Evolutionary conservation across 2,797 vertebrate genomes (phyloP).

Genomic region (Catharus ustulatus): DNA sequence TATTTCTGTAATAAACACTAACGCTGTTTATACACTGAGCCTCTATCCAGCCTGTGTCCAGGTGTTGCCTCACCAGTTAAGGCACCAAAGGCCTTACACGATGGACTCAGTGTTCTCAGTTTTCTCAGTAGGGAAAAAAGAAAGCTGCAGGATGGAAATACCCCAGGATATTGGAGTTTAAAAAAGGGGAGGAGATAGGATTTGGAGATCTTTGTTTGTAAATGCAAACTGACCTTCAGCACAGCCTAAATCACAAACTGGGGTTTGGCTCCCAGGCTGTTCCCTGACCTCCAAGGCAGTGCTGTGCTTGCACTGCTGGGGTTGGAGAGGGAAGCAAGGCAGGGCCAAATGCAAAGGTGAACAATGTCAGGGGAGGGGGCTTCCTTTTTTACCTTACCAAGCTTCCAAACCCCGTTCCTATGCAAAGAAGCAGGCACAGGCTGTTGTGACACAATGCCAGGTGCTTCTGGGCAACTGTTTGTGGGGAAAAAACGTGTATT

Average conservation of each 20-base stretch:
- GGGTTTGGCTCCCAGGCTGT: not conserved
- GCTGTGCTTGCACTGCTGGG: not conserved
- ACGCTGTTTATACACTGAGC: fast-evolving
- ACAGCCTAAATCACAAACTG: not conserved
- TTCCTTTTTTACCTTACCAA: not conserved
- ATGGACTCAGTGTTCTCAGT: not conserved
- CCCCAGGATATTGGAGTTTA: fast-evolving
- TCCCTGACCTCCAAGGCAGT: not conserved
- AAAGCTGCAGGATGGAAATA: not conserved
- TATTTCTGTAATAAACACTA: not conserved
- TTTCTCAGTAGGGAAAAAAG: not conserved
- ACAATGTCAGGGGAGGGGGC: too few species aligned
- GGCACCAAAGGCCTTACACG: not conserved
- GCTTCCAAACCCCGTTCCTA: not conserved
- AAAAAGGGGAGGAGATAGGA: not conserved
- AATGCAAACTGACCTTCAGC: not conserved
- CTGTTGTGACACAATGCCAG: not conserved
- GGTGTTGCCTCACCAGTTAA: not conserved
- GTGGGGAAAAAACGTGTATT: not conserved
- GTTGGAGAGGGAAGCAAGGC: not conserved
- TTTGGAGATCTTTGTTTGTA: not conserved
- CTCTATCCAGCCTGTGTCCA: not conserved
- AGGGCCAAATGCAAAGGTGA: not conserved
- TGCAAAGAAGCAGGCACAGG: not conserved
- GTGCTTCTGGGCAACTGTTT: not conserved